Evolutionary conservation across 2,797 vertebrate species (phyloP).

Genomic region (Chromobotia macracanthus): DNA sequence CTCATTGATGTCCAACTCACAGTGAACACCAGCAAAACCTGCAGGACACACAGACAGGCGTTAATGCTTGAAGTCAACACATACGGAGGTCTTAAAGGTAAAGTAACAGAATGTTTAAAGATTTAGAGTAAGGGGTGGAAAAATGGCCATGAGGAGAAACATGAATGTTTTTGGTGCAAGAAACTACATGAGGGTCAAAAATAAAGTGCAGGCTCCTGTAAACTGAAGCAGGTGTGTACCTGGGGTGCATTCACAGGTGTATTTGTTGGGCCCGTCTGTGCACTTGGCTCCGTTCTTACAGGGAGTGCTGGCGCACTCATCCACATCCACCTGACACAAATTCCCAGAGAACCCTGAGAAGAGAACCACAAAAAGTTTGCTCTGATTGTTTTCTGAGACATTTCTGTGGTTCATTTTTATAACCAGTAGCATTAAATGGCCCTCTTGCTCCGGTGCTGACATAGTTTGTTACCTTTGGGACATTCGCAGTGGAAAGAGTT

Average conservation of each 20-base stretch:
- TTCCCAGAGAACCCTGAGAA: conserved; percentile 88
- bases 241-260: conserved; percentile 92
- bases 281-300: conserved; percentile 94
- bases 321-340: conserved; percentile 89
- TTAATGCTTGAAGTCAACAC: background rate
- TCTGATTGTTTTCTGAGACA: background rate
- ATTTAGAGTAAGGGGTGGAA: background rate
- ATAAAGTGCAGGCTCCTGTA: too few species aligned
- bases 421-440: conserved; percentile 7
- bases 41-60: background rate
- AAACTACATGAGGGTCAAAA: too few species aligned
- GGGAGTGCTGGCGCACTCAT: conserved; percentile 95
- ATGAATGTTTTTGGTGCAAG: too few species aligned
- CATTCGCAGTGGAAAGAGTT: conserved; percentile 92
- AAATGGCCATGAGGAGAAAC: too few species aligned
- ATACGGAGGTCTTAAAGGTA: background rate
- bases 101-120: background rate
- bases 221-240: conserved; percentile 69
- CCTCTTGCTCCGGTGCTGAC: conserved; percentile 86
- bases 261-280: conserved; percentile 91
- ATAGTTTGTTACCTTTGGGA: conserved; percentile 87
- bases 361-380: conserved; percentile 27
- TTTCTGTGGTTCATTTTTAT: background rate
- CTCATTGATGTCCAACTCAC: conserved; percentile 88
- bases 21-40: conserved; percentile 89